Percentiles rank a stretch among this genome's conserved stretches.
These are phyloP conservation scores for Stenodera caucasica DNA, from an alignment of 2,888 invertebrate species.

Conservation along the genomic window DNA sequence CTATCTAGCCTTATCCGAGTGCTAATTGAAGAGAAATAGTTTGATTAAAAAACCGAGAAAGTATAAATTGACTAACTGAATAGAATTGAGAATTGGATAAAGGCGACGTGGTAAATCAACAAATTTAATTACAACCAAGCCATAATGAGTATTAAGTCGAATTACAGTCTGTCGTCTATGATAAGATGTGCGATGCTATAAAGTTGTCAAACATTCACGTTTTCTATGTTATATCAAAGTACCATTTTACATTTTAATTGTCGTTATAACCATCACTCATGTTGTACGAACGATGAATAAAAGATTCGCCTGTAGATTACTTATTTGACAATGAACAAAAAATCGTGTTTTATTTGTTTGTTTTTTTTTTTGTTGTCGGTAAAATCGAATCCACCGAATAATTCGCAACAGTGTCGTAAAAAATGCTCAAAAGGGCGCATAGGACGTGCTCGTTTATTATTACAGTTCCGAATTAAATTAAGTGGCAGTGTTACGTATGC, in stretches of 20 bases:
- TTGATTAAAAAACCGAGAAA: slow-evolving; percentile 14
- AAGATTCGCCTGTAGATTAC: not conserved
- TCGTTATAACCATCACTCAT: slow-evolving; percentile 29
- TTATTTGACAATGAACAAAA: not conserved
- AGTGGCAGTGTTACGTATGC: slow-evolving; percentile 24
- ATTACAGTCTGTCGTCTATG: slow-evolving; percentile 14
- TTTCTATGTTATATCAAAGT: slow-evolving; percentile 32
- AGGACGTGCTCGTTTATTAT: slow-evolving; percentile 14
- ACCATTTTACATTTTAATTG: slow-evolving; percentile 30
- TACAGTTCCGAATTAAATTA: slow-evolving; percentile 20
- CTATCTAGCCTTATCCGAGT: not conserved
- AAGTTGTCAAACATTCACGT: slow-evolving; percentile 35
- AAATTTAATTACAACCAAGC: slow-evolving; percentile 26
- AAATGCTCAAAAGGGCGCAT: not conserved
- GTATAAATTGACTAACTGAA: slow-evolving; percentile 15
- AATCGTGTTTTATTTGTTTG: not conserved
- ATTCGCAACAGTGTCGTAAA: not conserved
- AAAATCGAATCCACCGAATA: too few species aligned
- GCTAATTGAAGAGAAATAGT: not conserved
- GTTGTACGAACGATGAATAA: not conserved
- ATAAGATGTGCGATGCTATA: slow-evolving; percentile 31
- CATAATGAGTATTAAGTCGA: slow-evolving; percentile 23
- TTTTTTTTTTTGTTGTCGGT: too few species aligned
- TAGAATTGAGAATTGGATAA: not conserved
- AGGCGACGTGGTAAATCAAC: slow-evolving; percentile 26